Evolutionary conservation across 2,113 vertebrate genomes (phyloP), one percentile per base, ranked within the genome.

Genomic region (Petroica traversi): DNA sequence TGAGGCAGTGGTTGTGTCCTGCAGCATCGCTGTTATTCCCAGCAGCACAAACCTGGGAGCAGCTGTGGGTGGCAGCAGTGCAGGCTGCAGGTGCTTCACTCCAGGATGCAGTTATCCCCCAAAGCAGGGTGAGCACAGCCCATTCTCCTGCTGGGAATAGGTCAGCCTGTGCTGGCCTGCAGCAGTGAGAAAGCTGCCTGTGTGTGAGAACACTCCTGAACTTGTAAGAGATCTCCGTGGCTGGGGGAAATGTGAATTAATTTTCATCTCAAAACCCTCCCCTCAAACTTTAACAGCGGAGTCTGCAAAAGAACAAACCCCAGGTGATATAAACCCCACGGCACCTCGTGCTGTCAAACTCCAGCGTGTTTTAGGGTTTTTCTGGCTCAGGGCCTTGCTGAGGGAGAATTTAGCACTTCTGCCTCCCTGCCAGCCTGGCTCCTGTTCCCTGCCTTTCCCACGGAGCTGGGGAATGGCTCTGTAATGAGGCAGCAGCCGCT

Each of bases 401-500:
- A 19, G 59, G 84, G 52, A 93, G 68, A 52, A 14, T 82, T 81
- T 68, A 82, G 59, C 82, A 79, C 52, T 46, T 64, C 28, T 55
- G 55, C 81, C 57, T 74, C 16, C n/a, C 43, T 91, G 75, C 68
- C 92, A 88, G 77, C 85, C 68, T 48, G 63, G 46, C 68, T 84
- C n/a, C 81, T 5, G 12, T 16, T 49, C 83, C 45, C 71, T 45
- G 75, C 57, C 67, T 78, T 76, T 66, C 61, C 57, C 63, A 20
- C 1, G 1, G 78, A 80, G 68, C 43, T 0, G 2, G 61, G 66
- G 48, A 71, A 81, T 54, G 54, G 78, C 86, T 94, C 77, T 29
- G 71, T 87, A 92, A 93, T 14, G 87, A 96, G 89, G 92, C 81
- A 92, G 81, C 85, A 72, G 61, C 46, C 5, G 2, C 55, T 78